Conservation (phyloP, 2,113 vertebrate species). For the Zapornia atra region DNA sequence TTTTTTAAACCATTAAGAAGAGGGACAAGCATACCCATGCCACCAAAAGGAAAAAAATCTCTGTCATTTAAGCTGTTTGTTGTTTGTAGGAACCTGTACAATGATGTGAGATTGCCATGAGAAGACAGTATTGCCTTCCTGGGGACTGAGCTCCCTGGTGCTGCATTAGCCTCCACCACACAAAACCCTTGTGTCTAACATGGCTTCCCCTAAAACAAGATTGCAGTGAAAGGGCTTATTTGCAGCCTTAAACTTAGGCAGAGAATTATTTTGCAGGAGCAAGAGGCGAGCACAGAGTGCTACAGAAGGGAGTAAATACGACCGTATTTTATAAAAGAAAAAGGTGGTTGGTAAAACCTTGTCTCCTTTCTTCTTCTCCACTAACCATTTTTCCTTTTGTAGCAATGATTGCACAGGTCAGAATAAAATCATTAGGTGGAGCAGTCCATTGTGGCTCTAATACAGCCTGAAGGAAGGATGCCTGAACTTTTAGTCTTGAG, state of each 20-base stretch:
- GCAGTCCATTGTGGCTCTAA: background rate
- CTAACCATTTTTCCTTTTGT: background rate
- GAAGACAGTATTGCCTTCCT: background rate
- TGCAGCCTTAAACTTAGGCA: background rate
- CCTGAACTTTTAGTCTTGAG: background rate
- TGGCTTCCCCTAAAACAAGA: background rate
- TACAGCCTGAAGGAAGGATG: background rate
- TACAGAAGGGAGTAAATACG: background rate
- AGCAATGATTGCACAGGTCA: background rate
- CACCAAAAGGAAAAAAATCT: background rate
- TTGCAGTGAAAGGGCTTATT: background rate
- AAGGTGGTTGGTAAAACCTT: background rate
- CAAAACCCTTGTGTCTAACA: background rate
- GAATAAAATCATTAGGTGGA: background rate
- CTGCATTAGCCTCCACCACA: background rate
- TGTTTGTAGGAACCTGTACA: background rate
- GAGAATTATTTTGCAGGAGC: background rate
- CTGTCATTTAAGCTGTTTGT: background rate
- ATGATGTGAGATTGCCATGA: background rate
- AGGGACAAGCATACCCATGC: background rate
- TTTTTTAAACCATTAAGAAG: background rate
- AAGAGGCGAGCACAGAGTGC: background rate
- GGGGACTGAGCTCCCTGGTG: background rate
- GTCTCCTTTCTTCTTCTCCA: background rate
- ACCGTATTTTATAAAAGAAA: background rate